These are phyloP conservation scores for Fistularia tabacaria DNA, from an alignment of 2,797 vertebrate species.

Conservation along the genomic window DNA sequence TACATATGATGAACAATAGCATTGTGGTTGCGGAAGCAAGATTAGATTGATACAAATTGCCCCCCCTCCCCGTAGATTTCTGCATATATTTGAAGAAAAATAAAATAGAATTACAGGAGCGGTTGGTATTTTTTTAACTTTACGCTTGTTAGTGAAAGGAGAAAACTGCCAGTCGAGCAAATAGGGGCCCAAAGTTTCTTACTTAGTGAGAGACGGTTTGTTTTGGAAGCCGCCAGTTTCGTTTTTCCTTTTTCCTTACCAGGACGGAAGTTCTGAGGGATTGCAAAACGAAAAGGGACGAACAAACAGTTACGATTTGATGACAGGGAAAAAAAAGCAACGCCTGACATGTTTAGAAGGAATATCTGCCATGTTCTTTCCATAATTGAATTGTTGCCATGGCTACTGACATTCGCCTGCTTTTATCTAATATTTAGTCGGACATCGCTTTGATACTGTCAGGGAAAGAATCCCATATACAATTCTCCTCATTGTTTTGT, in stretches of 20 bases:
- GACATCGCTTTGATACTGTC: conserved; percentile 6
- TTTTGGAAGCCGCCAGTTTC: conserved; percentile 61
- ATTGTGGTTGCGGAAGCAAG: too few species aligned
- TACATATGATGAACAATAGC: too few species aligned
- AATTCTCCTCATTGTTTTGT: conserved; percentile 72
- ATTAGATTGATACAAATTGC: too few species aligned
- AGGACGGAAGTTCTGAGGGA: conserved; percentile 40
- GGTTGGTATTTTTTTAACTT: conserved; percentile 44
- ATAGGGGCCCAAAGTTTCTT: conserved; percentile 47
- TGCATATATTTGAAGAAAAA: too few species aligned
- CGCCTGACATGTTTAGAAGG: conserved; percentile 15
- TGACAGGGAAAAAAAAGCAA: conserved; percentile 18
- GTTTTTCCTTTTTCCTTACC: conserved; percentile 63
- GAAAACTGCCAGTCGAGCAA: conserved; percentile 59
- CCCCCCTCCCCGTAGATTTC: too few species aligned
- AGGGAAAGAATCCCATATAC: conserved; percentile 3
- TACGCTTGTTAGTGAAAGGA: conserved; percentile 62
- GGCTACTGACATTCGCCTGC: conserved; percentile 22
- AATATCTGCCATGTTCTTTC: conserved; percentile 2
- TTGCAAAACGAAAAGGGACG: conserved; percentile 11
- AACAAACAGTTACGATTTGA: conserved; percentile 13
- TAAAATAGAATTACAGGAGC: conserved; percentile 70
- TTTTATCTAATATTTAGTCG: conserved; percentile 17
- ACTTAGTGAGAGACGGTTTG: conserved; percentile 16
- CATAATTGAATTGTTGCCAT: conserved; percentile 20